Evolutionary conservation across 2,797 vertebrate species (phyloP).

Genomic region (Oryzias dopingdopingensis): DNA sequence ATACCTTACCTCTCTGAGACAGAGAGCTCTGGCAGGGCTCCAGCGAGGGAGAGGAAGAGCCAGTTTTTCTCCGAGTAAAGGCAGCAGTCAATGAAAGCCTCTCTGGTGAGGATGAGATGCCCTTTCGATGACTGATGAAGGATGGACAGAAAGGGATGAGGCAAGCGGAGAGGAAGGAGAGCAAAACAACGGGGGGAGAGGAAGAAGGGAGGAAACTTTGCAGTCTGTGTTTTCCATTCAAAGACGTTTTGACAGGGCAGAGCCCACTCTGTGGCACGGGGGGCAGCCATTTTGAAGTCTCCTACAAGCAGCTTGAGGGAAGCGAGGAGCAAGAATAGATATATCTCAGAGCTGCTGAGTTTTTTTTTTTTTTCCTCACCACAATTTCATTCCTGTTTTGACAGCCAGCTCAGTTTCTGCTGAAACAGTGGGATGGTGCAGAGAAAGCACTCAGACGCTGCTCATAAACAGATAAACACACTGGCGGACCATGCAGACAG

Average conservation of each 20-base stretch:
- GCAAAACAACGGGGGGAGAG: slow-evolving; percentile 43
- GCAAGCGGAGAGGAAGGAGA: slow-evolving; percentile 6
- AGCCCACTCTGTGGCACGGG: slow-evolving; percentile 71
- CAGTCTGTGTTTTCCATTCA: slow-evolving; percentile 74
- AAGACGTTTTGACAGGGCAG: slow-evolving; percentile 81
- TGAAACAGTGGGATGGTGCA: slow-evolving; percentile 69
- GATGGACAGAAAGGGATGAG: slow-evolving; percentile 56
- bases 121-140: slow-evolving; percentile 71
- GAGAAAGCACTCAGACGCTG: slow-evolving; percentile 58
- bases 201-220: slow-evolving; percentile 62
- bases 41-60: slow-evolving; percentile 18
- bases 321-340: slow-evolving; percentile 74
- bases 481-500: slow-evolving; percentile 48
- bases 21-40: slow-evolving; percentile 57
- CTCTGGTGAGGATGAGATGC: slow-evolving; percentile 66
- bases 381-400: slow-evolving; percentile 67
- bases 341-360: slow-evolving; percentile 66
- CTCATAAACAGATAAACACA: slow-evolving; percentile 70
- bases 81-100: slow-evolving; percentile 63
- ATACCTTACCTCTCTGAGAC: slow-evolving; percentile 68
- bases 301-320: slow-evolving; percentile 76
- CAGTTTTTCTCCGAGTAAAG: slow-evolving; percentile 54
- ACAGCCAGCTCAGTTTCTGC: slow-evolving; percentile 71
- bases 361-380: slow-evolving; percentile 15
- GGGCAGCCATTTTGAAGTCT: slow-evolving; percentile 80